A percentile compares a stretch with the other conserved stretches of the same genome.
phyloP scores from a whole-genome alignment of 2,113 vertebrate genomes.

The Macquaria ambigua region DNA sequence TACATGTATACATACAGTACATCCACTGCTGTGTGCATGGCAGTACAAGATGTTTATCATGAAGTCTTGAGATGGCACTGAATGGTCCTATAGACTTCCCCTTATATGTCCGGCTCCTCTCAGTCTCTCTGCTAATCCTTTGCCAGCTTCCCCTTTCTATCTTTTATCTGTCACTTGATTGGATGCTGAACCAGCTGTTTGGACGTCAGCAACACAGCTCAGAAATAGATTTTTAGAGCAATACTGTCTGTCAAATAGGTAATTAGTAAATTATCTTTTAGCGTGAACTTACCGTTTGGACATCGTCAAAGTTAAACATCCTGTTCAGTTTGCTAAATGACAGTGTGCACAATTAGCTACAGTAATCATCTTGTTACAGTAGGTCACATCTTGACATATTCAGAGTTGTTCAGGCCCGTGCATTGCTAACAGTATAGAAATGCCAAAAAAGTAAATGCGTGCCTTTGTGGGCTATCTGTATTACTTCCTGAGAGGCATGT shows the following conservation, averaged over 20 bases:
- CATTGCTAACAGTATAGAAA: neutral
- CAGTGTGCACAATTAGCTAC: neutral
- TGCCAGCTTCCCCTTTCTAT: neutral
- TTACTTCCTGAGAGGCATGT: too few relatives aligned
- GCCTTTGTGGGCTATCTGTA: neutral
- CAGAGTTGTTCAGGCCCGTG: neutral
- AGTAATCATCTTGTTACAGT: neutral
- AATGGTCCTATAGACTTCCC: neutral
- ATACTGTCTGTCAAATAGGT: neutral
- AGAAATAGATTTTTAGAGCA: neutral
- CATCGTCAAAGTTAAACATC: constrained; percentile 14
- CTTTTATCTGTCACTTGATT: neutral
- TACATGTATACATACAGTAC: neutral
- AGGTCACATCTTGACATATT: neutral
- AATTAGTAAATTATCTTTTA: neutral
- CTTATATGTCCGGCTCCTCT: neutral
- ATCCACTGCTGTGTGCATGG: neutral
- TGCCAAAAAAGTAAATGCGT: neutral
- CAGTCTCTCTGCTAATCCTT: constrained; percentile 6
- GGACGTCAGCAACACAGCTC: neutral
- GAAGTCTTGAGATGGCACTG: neutral
- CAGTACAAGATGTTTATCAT: constrained; percentile 6
- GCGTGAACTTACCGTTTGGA: neutral
- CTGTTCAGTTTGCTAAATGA: constrained; percentile 7
- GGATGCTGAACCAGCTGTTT: constrained; percentile 15